Base-by-base conservation (phyloP, 2,797 vertebrate genomes). In the Pteropus rufus region DNA sequence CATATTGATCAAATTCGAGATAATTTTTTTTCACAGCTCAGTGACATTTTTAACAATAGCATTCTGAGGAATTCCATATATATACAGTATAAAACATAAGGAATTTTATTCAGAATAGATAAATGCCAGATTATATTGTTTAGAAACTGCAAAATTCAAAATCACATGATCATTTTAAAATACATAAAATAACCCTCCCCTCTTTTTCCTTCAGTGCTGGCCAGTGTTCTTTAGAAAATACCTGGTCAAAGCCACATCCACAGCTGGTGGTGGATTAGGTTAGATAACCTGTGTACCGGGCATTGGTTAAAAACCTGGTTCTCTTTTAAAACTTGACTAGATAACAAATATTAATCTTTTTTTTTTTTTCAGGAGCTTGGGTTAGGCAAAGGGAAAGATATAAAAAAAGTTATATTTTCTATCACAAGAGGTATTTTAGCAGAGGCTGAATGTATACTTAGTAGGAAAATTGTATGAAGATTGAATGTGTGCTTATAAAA, bases 1-100 rank as follows among this genome's bases (percentile, higher is more conserved):
- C 73, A 91, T 96, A 82, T 41, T 91, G 79, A 93, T 93, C 64
- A 96, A 95, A 96, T 96, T 93, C 79, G 72, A 88, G 60, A 88
- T 49, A 39, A 23, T 36, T 85, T 91, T 83, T 75, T 73, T 52
- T 49, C 41, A 82, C 77, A 91, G 56, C 21, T 86, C 60, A n/a
- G 29, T 54, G 85, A 46, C 15, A 84, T 95, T 86, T 96, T 62
- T 86, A 95, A 94, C 49, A 95, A 87, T 82, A 86, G 31, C 79
- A 82, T 94, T 96, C 64, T 89, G 31, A 64, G 49, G 85, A 94
- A 69, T 82, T 64, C n/a, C 21, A 72, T 73, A 77, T 14, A 72
- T 82, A 87, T 64, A 62, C 16, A 36, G 89, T 70, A 44, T n/a
- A 52, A 69, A 41, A 12, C 44, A 77, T 62, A 79, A 54, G 24